A percentile compares a stretch with the other conserved stretches of the same genome.
Evolutionary conservation across 2,888 invertebrate genomes (phyloP).

Genomic region (Polymixis lichenea): DNA sequence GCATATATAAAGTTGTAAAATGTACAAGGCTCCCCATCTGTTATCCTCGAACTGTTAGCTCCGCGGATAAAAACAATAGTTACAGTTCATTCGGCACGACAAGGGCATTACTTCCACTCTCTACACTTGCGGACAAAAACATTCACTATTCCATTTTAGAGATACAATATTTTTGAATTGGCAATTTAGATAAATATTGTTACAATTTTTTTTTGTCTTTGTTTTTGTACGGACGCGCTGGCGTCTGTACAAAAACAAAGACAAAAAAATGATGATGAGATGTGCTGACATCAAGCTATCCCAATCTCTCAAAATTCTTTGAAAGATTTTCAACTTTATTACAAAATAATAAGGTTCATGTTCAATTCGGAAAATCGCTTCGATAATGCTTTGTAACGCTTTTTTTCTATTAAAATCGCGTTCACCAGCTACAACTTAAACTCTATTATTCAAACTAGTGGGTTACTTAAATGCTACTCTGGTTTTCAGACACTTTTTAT

Average conservation of each 20-base stretch:
- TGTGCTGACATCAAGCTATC: no score
- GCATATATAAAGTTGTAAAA: slow-evolving; percentile 61
- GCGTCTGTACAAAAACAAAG: no score
- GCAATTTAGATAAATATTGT: slow-evolving; percentile 21
- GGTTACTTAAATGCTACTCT: background rate
- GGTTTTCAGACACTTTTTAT: background rate
- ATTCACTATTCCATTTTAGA: slow-evolving; percentile 17
- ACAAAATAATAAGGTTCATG: no score
- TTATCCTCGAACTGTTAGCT: slow-evolving; percentile 63
- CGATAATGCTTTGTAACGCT: background rate
- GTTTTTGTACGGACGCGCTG: no score
- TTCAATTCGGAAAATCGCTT: background rate
- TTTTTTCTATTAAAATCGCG: slow-evolving; percentile 10
- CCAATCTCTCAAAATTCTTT: background rate
- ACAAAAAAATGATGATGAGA: no score
- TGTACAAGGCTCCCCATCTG: slow-evolving; percentile 60
- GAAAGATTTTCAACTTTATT: no score
- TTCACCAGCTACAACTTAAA: background rate
- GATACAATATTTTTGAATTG: slow-evolving; percentile 23
- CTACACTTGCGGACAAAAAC: slow-evolving; percentile 71
- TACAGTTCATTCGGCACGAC: slow-evolving; percentile 81
- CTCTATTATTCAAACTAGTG: background rate
- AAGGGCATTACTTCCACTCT: slow-evolving; percentile 75
- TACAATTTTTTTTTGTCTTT: no score
- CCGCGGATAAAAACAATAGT: slow-evolving; percentile 79